Conservation (phyloP, 64 coral and sea anemone genomes). For the Acropora yongei region DNA sequence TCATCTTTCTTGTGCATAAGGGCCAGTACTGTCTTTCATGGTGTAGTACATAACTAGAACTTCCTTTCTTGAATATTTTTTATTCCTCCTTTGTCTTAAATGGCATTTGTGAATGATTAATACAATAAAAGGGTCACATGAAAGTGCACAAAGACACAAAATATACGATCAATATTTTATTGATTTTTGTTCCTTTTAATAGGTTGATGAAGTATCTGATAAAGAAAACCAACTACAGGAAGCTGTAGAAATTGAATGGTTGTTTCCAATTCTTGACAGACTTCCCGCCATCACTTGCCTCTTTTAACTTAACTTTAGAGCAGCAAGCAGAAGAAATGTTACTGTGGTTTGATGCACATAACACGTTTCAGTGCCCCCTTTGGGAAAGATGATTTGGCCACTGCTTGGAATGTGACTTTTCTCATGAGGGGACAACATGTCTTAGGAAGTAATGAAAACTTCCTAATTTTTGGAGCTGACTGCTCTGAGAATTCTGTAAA, state of each 20-base stretch:
- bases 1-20: too few relatives aligned
- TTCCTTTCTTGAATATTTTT: too few relatives aligned
- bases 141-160: too few relatives aligned
- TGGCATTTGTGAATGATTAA: too few relatives aligned
- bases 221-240: too few relatives aligned
- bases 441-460: conserved; percentile 65
- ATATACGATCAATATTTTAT: too few relatives aligned
- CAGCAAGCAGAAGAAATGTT: conserved; percentile 11
- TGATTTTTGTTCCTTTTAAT: neutral
- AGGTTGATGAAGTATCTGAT: too few relatives aligned
- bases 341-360: neutral
- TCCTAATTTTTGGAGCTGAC: conserved; percentile 60
- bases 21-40: too few relatives aligned
- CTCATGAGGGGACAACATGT: conserved; percentile 63
- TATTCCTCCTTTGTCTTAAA: too few relatives aligned
- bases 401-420: conserved; percentile 9
- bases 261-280: conserved; percentile 52
- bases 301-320: conserved; percentile 58
- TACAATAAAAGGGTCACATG: too few relatives aligned
- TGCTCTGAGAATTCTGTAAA: conserved; percentile 51
- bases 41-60: too few relatives aligned
- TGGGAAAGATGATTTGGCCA: conserved; percentile 58
- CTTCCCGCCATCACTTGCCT: conserved; percentile 60
- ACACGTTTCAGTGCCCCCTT: conserved; percentile 71
- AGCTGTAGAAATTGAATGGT: conserved; percentile 47